phyloP scores from a whole-genome alignment of 1,140 invertebrate genomes.

The Dinothrombium tinctorium region DNA sequence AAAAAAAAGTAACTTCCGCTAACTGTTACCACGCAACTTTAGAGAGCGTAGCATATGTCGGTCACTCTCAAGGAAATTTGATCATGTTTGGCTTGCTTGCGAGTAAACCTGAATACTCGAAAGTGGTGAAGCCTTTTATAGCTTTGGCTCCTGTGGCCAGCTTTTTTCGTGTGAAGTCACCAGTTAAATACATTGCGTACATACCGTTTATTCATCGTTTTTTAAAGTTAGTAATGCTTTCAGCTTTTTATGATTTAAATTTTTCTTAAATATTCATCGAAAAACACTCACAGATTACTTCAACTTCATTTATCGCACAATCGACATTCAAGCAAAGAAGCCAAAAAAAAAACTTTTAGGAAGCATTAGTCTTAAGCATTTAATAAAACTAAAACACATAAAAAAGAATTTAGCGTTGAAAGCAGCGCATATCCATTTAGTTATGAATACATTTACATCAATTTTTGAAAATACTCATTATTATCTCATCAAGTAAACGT shows the following conservation, averaged over 20 bases:
- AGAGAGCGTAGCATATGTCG: conserved; percentile 23
- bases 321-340: not conserved
- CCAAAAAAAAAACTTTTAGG: too few relatives aligned
- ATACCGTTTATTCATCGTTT: too few relatives aligned
- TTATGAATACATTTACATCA: too few relatives aligned
- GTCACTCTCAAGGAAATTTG: conserved; percentile 39
- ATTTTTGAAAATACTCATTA: too few relatives aligned
- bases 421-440: too few relatives aligned
- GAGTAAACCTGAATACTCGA: conserved; percentile 34
- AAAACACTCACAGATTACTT: not conserved
- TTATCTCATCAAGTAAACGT: too few relatives aligned
- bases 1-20: not conserved
- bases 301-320: not conserved
- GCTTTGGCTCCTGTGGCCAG: conserved; percentile 51
- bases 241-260: not conserved
- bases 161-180: conserved; percentile 20
- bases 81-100: conserved; percentile 35
- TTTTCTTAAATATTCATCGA: not conserved
- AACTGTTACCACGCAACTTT: not conserved
- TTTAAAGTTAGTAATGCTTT: too few relatives aligned
- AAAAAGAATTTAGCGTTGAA: too few relatives aligned
- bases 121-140: conserved; percentile 27
- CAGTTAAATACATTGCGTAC: not conserved
- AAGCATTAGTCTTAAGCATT: too few relatives aligned
- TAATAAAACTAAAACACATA: too few relatives aligned